Base-by-base conservation (phyloP, 2,113 vertebrate genomes). In the Hippocampus abdominalis region DNA sequence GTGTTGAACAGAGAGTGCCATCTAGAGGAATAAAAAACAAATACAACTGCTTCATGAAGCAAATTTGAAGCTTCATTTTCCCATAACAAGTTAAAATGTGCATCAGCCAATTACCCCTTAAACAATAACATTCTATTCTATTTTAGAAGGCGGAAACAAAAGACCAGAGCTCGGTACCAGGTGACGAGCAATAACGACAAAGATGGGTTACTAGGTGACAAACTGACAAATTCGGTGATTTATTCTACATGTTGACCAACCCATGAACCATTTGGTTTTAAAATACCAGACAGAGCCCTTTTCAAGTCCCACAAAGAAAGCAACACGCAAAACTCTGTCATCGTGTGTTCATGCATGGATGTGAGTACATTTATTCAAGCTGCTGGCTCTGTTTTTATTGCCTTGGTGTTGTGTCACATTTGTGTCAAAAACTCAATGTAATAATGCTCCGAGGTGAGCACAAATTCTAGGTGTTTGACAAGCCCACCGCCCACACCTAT, bases 311-410 rank as follows among this genome's bases (percentile, higher is more conserved):
- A n/a, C 8, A 15, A 15, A 25, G 54, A 57, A 57, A 62, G 51
- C 65, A 70, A 68, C 63, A 69, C 9, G 15, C 23, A 39, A 39
- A 48, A 54, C 66, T 80, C 8, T n/a, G 23, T 48, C 68, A 61
- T 69, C 64, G 39, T 71, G 56, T 63, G 18, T 61, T 51, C 77
- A 67, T 83, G 73, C 42, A 67, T 72, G 68, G 57, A 40, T 64
- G 36, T 71, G 61, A 23, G 49, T 72, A 73, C 72, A 81, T 83
- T 66, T 85, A 87, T 83, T 80, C 80, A 75, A 74, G 84, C 89
- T 79, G 63, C 62, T 66, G 77, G 81, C n/a, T 77, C 71, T 74
- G 74, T 82, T 76, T 83, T 87, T 90, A 84, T 87, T 86, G 85
- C 74, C 71, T 74, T 49, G 78, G 69, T 82, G n/a, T 13, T 57